phyloP scores from a whole-genome alignment of 2,113 vertebrate genomes.

The Cyphomyrus plagiostoma region DNA sequence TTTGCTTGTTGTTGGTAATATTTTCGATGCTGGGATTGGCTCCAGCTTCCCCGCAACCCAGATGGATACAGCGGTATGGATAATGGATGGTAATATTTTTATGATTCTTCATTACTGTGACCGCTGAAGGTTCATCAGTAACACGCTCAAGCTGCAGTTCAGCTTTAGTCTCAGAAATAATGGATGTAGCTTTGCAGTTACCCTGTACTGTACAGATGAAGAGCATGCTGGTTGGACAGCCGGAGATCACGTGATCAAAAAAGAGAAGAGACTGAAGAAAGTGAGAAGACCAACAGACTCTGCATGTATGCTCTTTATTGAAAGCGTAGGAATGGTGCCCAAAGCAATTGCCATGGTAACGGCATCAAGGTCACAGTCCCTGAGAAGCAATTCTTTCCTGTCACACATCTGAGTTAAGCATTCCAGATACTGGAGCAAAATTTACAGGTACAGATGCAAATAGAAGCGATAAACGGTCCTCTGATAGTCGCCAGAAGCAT shows the following conservation, averaged over 20 bases:
- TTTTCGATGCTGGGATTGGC: too few relatives aligned
- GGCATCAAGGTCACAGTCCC: conserved; percentile 74
- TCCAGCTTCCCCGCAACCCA: too few relatives aligned
- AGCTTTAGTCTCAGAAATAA: background rate
- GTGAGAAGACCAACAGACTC: conserved; percentile 38
- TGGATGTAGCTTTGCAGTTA: background rate
- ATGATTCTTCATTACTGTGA: background rate
- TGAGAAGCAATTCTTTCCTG: conserved; percentile 71
- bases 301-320: conserved; percentile 80
- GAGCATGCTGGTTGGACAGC: background rate
- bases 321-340: conserved; percentile 58
- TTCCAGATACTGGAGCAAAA: conserved; percentile 91
- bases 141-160: background rate
- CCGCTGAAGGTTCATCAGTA: background rate
- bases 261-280: background rate
- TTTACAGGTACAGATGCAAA: conserved; percentile 59
- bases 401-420: conserved; percentile 43
- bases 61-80: too few relatives aligned
- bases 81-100: background rate
- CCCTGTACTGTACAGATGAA: background rate
- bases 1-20: background rate
- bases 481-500: conserved; percentile 56
- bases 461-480: conserved; percentile 50
- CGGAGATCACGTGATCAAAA: background rate
- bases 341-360: conserved; percentile 63